phyloP scores from a whole-genome alignment of 2,888 invertebrate species.

The Mimachlamys varia region DNA sequence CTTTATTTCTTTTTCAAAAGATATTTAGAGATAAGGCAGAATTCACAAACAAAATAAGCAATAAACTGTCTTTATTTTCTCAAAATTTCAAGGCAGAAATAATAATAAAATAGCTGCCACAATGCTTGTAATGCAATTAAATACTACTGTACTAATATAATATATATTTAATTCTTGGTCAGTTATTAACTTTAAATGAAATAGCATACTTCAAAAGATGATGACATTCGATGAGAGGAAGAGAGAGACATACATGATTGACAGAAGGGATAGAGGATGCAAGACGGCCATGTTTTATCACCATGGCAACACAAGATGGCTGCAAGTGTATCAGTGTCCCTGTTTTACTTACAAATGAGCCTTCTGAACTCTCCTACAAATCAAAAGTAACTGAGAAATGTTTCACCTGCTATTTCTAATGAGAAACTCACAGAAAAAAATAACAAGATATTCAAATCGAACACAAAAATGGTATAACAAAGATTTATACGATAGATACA shows the following conservation, averaged over 20 bases:
- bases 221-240: not conserved
- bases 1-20: no score
- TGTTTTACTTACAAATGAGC: slow-evolving; percentile 13
- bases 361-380: slow-evolving; percentile 34
- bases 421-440: not conserved
- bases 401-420: not conserved
- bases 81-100: no score
- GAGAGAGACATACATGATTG: not conserved
- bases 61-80: no score
- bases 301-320: not conserved
- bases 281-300: not conserved
- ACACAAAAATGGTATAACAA: not conserved
- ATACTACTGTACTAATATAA: no score
- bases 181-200: not conserved
- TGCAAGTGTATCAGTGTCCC: not conserved
- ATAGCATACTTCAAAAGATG: not conserved
- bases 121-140: no score
- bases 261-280: slow-evolving; percentile 27
- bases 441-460: not conserved
- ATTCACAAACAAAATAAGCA: no score
- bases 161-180: no score
- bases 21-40: no score
- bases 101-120: no score
- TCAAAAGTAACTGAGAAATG: not conserved
- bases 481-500: not conserved